phyloP scores from a whole-genome alignment of 1,140 invertebrate genomes.

The Hestina assimilis region DNA sequence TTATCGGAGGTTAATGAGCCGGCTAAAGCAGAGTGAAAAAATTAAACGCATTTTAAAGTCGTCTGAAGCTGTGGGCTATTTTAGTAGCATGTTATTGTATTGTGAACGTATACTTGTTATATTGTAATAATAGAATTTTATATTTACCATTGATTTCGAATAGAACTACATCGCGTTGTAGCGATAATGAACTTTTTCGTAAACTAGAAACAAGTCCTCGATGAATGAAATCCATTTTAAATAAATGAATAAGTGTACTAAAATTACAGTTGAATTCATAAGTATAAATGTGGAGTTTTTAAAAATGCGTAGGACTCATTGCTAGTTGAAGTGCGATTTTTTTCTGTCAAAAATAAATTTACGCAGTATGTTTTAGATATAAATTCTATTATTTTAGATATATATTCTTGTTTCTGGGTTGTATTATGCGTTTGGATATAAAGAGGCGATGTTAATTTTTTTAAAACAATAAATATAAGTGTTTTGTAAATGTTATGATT shows the following conservation, averaged over 20 bases:
- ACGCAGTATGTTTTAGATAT: background rate
- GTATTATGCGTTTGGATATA: background rate
- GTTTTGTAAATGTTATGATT: slow-evolving; percentile 69
- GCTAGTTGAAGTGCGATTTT: too few species aligned
- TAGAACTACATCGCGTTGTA: too few species aligned
- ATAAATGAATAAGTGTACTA: too few species aligned
- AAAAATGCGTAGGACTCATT: too few species aligned
- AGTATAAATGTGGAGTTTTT: too few species aligned
- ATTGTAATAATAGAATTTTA: slow-evolving; percentile 17
- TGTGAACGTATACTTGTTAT: slow-evolving; percentile 9
- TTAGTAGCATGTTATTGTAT: slow-evolving; percentile 24
- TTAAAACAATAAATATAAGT: slow-evolving; percentile 39
- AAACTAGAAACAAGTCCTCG: too few species aligned
- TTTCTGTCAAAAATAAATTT: too few species aligned
- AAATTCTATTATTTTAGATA: too few species aligned
- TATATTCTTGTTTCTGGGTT: background rate
- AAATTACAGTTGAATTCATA: too few species aligned
- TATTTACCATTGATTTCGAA: too few species aligned
- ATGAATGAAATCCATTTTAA: too few species aligned
- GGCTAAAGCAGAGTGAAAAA: slow-evolving; percentile 19
- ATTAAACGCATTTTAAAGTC: slow-evolving; percentile 25
- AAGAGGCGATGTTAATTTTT: slow-evolving; percentile 24
- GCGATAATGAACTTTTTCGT: background rate
- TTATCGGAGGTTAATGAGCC: slow-evolving; percentile 26
- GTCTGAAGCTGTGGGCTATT: slow-evolving; percentile 21